Conservation (phyloP, 2,113 vertebrate genomes). For the Maccullochella peelii region DNA sequence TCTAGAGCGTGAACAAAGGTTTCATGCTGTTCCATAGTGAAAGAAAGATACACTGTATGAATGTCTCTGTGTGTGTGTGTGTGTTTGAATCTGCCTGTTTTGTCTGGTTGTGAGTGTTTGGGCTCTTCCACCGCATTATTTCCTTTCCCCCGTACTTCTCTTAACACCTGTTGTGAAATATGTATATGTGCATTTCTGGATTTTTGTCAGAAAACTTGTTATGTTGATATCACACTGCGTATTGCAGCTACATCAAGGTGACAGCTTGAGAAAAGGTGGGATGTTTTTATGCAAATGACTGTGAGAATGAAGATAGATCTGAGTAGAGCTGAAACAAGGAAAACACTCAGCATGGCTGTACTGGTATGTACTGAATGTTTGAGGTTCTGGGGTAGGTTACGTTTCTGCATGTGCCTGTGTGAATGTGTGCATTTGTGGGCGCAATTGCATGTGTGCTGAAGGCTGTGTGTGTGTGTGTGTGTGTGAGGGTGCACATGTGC, state of each 20-base stretch:
- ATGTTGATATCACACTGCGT: slow-evolving; percentile 76
- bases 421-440: slow-evolving; percentile 14
- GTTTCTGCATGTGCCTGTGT: slow-evolving; percentile 11
- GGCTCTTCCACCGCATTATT: slow-evolving; percentile 22
- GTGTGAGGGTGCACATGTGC: slow-evolving; percentile 27
- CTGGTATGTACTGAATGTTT: slow-evolving; percentile 36
- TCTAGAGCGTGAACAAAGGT: too few species aligned
- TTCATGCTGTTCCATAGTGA: too few species aligned
- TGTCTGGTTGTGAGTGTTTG: slow-evolving; percentile 29
- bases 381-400: slow-evolving; percentile 20
- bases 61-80: neutral
- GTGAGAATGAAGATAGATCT: slow-evolving; percentile 46
- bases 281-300: slow-evolving; percentile 73
- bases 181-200: slow-evolving; percentile 78
- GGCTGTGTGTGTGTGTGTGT: slow-evolving; percentile 5
- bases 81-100: slow-evolving; percentile 8
- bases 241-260: slow-evolving; percentile 76
- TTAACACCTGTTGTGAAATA: slow-evolving; percentile 80
- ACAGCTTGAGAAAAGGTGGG: slow-evolving; percentile 72
- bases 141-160: slow-evolving; percentile 37
- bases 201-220: slow-evolving; percentile 76
- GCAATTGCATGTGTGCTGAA: slow-evolving; percentile 14
- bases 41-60: neutral
- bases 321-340: slow-evolving; percentile 26
- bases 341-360: slow-evolving; percentile 11